Evolutionary conservation across 2,113 vertebrate species (phyloP), one percentile per base, ranked within the genome.

Genomic region (Burhinus bistriatus): DNA sequence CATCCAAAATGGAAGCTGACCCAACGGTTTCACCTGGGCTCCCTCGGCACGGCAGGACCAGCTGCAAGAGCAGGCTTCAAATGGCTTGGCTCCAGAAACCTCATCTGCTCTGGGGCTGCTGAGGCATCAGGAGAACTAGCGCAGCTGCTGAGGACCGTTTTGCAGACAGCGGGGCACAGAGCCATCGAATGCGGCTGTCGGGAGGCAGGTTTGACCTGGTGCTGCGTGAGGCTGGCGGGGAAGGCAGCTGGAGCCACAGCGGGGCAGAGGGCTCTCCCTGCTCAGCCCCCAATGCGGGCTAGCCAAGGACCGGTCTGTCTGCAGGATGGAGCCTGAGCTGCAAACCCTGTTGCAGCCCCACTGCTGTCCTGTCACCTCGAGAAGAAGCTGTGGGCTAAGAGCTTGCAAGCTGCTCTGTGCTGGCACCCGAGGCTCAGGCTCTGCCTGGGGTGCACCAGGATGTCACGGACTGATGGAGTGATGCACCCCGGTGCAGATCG

Each of bases 141-240:
- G 2, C 21, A 45, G 57, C 62, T 61, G 52, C 71, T 1, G 2
- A 30, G 65, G 71, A n/a, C 21, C 0, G 2, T 30, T 87, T 27
- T 62, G 59, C 61, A 30, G 82, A 11, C 27, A 34, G 51, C 54
- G 8, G 68, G 19, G 55, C 23, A 11, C 23, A 27, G 65, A 36
- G 44, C 32, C 7, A 4, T 44, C 1, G 2, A 16, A 5, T 5
- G 51, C 47, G 3, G 8, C 66, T 21, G 51, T 21, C 3, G 5
- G 61, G 69, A 44, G 21, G 25, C 29, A 40, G 59, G 13, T 7
- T 23, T 65, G 65, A 38, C n/a, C 17, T 8, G 52, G 29, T 23
- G 40, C 57, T 47, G 29, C 6, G 25, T 20, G 51, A 19, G 36
- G 42, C 36, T 66, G 59, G 15, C 72, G 25, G 47, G 52, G 47